Evolutionary conservation across 1,140 invertebrate genomes (phyloP).

Genomic region (Odontomachus brunneus): DNA sequence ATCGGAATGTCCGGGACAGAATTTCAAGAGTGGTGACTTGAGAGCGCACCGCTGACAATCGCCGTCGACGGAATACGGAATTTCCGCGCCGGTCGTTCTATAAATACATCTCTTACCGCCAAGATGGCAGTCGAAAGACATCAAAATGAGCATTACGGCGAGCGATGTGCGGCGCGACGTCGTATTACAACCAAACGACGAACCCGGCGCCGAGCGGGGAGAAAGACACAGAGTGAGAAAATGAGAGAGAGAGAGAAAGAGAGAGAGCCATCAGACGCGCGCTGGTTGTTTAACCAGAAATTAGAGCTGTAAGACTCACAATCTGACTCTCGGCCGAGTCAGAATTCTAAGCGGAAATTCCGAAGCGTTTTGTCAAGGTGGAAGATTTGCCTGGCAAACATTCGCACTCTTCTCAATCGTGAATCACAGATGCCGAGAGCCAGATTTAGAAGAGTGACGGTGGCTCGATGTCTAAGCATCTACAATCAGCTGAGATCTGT

Average conservation of each 20-base stretch:
- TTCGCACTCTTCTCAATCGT: neutral
- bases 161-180: slow-evolving; percentile 36
- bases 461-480: too few relatives aligned
- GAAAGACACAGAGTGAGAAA: too few relatives aligned
- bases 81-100: slow-evolving; percentile 56
- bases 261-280: slow-evolving; percentile 3
- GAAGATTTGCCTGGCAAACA: neutral
- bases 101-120: slow-evolving; percentile 67
- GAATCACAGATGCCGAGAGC: neutral
- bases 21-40: slow-evolving; percentile 71
- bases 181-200: slow-evolving; percentile 25
- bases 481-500: too few relatives aligned
- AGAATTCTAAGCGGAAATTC: neutral
- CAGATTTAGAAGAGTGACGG: neutral
- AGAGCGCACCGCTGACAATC: slow-evolving; percentile 65
- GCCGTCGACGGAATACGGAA: slow-evolving; percentile 71
- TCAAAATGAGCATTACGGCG: slow-evolving; percentile 41
- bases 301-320: slow-evolving; percentile 1
- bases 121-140: slow-evolving; percentile 53
- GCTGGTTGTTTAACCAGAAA: slow-evolving; percentile 26
- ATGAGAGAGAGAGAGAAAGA: too few relatives aligned
- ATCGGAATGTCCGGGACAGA: slow-evolving; percentile 66
- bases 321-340: neutral
- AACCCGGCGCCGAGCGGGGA: too few relatives aligned
- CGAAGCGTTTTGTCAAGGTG: neutral